Evolutionary conservation across 1,140 invertebrate genomes (phyloP), one percentile per base, ranked within the genome.

Genomic region (Hylyphantes graminicola): DNA sequence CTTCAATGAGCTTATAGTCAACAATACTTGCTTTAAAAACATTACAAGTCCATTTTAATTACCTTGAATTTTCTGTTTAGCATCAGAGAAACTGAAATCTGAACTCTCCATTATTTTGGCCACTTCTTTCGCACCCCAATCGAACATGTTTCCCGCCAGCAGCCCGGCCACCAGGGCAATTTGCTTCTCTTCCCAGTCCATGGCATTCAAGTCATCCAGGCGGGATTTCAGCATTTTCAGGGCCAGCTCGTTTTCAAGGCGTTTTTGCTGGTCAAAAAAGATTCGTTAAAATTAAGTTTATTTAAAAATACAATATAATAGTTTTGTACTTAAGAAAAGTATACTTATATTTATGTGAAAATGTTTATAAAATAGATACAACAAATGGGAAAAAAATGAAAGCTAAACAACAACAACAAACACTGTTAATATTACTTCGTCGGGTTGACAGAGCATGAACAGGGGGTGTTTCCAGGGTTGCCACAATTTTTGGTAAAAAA

Each of bases 111-210:
- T 92, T 67, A 98, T 93, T 86, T 93, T 91, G 11, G 94, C 93
- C 12, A 97, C 94, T 88, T 96, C 95, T 88, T 94, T 93, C 1
- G 97, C 96, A 57, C 96, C 97, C 96, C 97, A 98, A 90, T 99
- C 97, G 91, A 98, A 99, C 90, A 99, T 96, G 91, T 99, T 99
- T 35, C 95, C 95, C 87, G 93, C 92, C 57, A 95, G 88, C 63
- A 95, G 88, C 15, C 93, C 93, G 61, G 90, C 88, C 54, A 93
- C 90, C 15, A 94, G 87, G 75, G 91, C 90, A 85, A 92, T 89
- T 85, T 92, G 91, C 85, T 92, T 90, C 68, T 92, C 90, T n/a
- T 89, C 86, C 73, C 90, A 90, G 55, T 89, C 87, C 74, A 94
- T 87, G 13, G 88, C 88, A 87, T 94, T 93, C 7, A 94, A 85